Conservation (phyloP, 2,113 vertebrate species). For the Sander vitreus region DNA sequence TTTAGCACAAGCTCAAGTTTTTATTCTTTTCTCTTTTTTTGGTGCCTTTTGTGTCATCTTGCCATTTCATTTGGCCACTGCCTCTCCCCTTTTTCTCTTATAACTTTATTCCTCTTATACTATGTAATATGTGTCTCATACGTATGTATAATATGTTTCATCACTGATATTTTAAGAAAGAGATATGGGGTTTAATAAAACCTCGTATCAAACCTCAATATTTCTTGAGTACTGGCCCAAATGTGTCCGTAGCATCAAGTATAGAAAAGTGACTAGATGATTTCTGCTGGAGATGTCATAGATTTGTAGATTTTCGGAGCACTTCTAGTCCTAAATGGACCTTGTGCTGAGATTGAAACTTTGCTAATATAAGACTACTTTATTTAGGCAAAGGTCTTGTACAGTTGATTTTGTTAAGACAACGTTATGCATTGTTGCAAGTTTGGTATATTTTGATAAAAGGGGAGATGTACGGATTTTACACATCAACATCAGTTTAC, state of each 20-base stretch:
- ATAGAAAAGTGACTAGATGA: too few species aligned
- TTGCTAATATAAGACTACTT: not conserved
- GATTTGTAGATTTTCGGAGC: not conserved
- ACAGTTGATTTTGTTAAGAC: too few species aligned
- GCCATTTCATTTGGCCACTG: not conserved
- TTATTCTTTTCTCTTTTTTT: not conserved
- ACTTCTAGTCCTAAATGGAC: too few species aligned
- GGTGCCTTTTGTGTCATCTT: conserved; percentile 4
- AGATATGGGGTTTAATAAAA: not conserved
- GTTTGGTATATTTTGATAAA: too few species aligned
- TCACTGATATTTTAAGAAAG: not conserved
- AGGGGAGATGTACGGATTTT: too few species aligned
- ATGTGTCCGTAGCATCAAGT: not conserved
- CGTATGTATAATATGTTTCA: not conserved
- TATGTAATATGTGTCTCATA: not conserved
- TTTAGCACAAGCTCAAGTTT: conserved; percentile 17
- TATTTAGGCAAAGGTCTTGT: too few species aligned
- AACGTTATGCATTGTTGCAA: too few species aligned
- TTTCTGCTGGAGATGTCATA: not conserved
- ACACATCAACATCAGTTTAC: too few species aligned
- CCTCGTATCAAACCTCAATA: not conserved
- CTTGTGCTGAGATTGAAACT: not conserved
- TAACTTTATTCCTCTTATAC: not conserved
- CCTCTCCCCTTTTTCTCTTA: not conserved
- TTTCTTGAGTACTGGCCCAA: not conserved